phyloP scores from a whole-genome alignment of 2,888 invertebrate genomes.

The Phyto melanocephala region DNA sequence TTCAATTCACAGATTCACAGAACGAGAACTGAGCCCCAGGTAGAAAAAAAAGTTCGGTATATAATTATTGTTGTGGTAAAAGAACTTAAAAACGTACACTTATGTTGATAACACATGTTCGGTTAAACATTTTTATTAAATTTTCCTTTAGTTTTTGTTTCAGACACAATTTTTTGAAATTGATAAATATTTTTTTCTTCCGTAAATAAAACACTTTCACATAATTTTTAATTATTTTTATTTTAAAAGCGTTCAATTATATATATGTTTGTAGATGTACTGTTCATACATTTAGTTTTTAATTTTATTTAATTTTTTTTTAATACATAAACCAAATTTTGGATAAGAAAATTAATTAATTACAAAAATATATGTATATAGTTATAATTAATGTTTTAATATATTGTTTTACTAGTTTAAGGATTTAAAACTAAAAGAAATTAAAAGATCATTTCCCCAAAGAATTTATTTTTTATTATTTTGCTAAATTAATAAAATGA shows the following conservation, averaged over 20 bases:
- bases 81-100: too few relatives aligned
- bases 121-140: too few relatives aligned
- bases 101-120: too few relatives aligned
- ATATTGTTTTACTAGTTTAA: constrained; percentile 38
- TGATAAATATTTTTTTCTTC: too few relatives aligned
- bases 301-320: constrained; percentile 12
- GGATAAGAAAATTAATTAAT: constrained; percentile 30
- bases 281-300: constrained; percentile 36
- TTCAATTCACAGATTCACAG: too few relatives aligned
- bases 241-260: constrained; percentile 47
- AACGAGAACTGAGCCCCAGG: too few relatives aligned
- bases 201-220: too few relatives aligned
- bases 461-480: constrained; percentile 8
- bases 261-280: constrained; percentile 10
- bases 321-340: constrained; percentile 29
- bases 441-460: constrained; percentile 42
- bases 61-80: too few relatives aligned
- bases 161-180: too few relatives aligned
- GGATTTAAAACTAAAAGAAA: constrained; percentile 39
- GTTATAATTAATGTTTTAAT: constrained; percentile 14
- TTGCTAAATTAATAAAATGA: constrained; percentile 16
- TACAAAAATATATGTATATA: too few relatives aligned
- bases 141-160: too few relatives aligned
- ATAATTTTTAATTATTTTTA: constrained; percentile 32
- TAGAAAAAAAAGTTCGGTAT: too few relatives aligned